Evolutionary conservation across 2,797 vertebrate species (phyloP), one percentile per base, ranked within the genome.

Genomic region (Heterohyrax brucei): DNA sequence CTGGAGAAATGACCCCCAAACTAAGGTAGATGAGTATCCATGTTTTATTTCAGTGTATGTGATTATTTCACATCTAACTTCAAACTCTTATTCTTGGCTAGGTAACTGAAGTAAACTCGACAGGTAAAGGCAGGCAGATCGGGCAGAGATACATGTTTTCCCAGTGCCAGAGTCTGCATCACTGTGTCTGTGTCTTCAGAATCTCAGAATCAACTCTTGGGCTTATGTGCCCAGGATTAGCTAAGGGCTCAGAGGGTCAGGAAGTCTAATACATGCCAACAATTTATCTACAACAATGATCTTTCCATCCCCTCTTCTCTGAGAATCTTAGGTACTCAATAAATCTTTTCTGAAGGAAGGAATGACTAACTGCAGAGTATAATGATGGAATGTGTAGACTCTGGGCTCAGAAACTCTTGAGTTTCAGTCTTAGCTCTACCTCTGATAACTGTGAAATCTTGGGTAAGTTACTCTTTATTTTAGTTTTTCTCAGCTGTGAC

Each of bases 271-370:
- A 48, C 7, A 46, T 7, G 72, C 72, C 30, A 75, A 59, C 26
- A 61, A 30, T 26, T 62, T 81, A 88, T 89, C n/a, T 81, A 30
- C 50, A 86, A 79, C 21, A 30, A 10, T 82, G 79, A 83, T 77
- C 10, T 87, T 66, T 78, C 44, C 8, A 75, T 19, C 56, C 50
- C 7, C 12, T 95, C 14, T 77, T 92, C 46, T 26, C 39, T 93
- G 73, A 87, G 72, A 83, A 21, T 44, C 56, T n/a, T 26, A n/a
- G 22, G 10, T 76, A 53, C 10, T 44, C 64, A 48, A 7, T 53
- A 39, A 33, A 30, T 59, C 21, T 64, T 92, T 93, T 12, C 39
- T 79, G 68, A 70, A 79, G 22, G 30, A 50, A 88, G 46, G 10
- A 48, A 75, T 76, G 68, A 87, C 1, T 26, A 7, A 85, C 33